Evolutionary conservation across 2,113 vertebrate species (phyloP), one percentile per base, ranked within the genome.

Genomic region (Rafetus swinhoei): DNA sequence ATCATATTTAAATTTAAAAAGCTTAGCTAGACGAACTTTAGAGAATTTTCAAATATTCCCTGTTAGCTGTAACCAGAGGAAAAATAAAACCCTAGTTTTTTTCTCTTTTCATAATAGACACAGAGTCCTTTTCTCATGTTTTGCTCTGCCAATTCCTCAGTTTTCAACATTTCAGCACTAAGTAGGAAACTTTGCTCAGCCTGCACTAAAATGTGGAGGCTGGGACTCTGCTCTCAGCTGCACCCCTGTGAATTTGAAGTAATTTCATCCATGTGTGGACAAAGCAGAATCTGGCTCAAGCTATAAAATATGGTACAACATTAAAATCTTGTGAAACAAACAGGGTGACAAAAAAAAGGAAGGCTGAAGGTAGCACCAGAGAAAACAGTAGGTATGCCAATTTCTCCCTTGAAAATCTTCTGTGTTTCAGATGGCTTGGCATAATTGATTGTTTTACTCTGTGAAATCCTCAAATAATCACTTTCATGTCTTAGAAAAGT

Each of bases 31-130:
- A 5, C 90, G n/a, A n/a, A 80, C 7, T 57, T 88, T 79, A 45
- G 96, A 93, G 81, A 72, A 69, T 79, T 84, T 90, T 94, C 54
- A 95, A 79, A 55, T 95, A 96, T 92, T 95, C 57, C 60, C 54
- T 72, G 15, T 82, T 95, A 86, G 81, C 82, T 91, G 96, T 91
- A 59, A 79, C 35, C 5, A 82, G 84, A 90, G 62, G 59, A 94
- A 96, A 96, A 96, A 93, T 18, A 82, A 85, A 86, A 80, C 35
- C 80, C 86, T 87, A 59, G 22, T 7, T 65, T 79, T 87, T 87
- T 45, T 79, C 88, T 15, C 93, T 91, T 86, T 91, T 82, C 90
- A n/a, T 84, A 93, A 56, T 84, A 90, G 91, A 52, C 25, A 8
- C 85, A 91, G 55, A 87, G 90, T 74, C 76, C 81, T 92, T 95